These are phyloP conservation scores for Melanophora roralis DNA, from an alignment of 2,888 invertebrate species.

Conservation along the genomic window DNA sequence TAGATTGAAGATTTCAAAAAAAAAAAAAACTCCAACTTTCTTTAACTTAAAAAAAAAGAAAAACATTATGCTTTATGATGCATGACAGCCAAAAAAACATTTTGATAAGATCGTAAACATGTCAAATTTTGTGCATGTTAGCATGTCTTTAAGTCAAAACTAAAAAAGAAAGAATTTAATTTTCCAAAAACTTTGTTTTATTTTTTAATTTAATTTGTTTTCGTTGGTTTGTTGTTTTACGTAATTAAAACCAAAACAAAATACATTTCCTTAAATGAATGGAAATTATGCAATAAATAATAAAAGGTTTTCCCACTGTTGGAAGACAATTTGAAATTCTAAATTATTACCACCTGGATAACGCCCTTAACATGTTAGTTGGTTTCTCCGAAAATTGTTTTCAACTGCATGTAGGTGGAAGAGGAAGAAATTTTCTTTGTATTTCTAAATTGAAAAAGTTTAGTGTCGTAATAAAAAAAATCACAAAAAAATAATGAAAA, in stretches of 20 bases:
- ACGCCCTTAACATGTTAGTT: conserved; percentile 54
- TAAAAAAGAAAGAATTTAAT: too few relatives aligned
- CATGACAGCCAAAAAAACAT: conserved; percentile 60
- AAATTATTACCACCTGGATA: conserved; percentile 57
- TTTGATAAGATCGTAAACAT: conserved; percentile 58
- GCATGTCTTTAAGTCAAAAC: conserved; percentile 13
- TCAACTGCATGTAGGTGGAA: conserved; percentile 27
- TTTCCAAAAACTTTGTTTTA: not conserved
- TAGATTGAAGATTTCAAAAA: too few relatives aligned
- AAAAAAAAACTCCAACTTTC: too few relatives aligned
- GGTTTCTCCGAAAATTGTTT: conserved; percentile 22
- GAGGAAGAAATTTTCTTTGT: too few relatives aligned
- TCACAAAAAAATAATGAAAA: not conserved
- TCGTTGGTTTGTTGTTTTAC: too few relatives aligned
- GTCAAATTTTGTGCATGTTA: conserved; percentile 39
- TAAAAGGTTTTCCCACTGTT: conserved; percentile 14
- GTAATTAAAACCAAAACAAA: conserved; percentile 52
- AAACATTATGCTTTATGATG: conserved; percentile 44
- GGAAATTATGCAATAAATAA: conserved; percentile 41
- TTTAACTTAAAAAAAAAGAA: too few relatives aligned
- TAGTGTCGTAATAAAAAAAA: conserved; percentile 36
- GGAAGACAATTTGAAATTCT: conserved; percentile 31
- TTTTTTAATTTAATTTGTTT: conserved; percentile 4
- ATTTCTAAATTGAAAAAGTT: conserved; percentile 50
- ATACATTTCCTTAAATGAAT: not conserved